Conservation (phyloP, 2,113 vertebrate species). For the Calyptommatus sinebrachiatus region DNA sequence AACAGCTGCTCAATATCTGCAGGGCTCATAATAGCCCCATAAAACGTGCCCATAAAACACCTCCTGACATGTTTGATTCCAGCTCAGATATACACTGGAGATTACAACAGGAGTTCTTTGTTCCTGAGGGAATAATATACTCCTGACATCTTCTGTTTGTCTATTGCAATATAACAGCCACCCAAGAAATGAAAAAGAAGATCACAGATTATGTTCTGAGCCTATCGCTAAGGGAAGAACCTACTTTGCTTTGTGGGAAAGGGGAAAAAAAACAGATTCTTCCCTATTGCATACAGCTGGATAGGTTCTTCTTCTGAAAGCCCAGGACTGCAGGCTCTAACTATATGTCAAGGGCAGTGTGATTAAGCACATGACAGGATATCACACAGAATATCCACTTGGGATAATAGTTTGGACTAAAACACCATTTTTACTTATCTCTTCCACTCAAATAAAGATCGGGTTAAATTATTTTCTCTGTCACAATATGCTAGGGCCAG, state of each 20-base stretch:
- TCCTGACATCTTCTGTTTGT: background rate
- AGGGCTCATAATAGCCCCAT: constrained; percentile 35
- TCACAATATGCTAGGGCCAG: too few relatives aligned
- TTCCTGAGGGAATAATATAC: background rate
- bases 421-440: background rate
- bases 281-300: too few relatives aligned
- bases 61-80: constrained; percentile 28
- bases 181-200: background rate
- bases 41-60: constrained; percentile 50
- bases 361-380: too few relatives aligned
- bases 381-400: too few relatives aligned
- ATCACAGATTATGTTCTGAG: background rate
- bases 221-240: background rate
- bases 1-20: constrained; percentile 67
- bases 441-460: background rate
- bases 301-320: too few relatives aligned
- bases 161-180: background rate
- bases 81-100: background rate
- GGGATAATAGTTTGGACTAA: background rate
- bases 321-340: too few relatives aligned
- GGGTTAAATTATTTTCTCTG: too few relatives aligned
- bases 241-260: background rate
- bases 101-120: background rate
- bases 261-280: too few relatives aligned
- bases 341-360: too few relatives aligned